Percentiles rank a stretch among this genome's conserved stretches.
Conservation (phyloP, 2,888 invertebrate species). For the Loripinus fragilis region DNA sequence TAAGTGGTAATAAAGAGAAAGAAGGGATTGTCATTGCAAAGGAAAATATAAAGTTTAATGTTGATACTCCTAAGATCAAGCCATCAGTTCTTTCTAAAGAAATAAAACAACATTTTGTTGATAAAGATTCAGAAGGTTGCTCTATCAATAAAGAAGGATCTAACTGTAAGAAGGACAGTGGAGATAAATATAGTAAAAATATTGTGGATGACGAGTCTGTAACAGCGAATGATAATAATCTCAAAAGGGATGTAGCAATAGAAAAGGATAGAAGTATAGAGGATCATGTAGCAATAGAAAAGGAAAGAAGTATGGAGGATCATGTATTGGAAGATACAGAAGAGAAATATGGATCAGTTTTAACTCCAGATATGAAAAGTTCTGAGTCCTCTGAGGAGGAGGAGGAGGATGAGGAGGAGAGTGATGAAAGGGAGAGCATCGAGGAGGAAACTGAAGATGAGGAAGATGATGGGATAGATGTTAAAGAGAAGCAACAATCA, state of each 20-base stretch:
- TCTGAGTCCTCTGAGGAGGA: not conserved
- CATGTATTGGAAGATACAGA: constrained; percentile 23
- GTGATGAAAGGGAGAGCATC: constrained; percentile 18
- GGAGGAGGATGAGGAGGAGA: constrained; percentile 16
- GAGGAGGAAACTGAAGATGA: constrained; percentile 9
- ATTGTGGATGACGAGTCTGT: not conserved
- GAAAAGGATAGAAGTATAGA: constrained; percentile 6
- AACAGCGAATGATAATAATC: not conserved
- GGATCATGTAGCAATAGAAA: constrained; percentile 2
- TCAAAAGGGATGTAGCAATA: not conserved
- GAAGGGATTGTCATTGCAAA: not conserved
- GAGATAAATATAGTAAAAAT: constrained; percentile 5
- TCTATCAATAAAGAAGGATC: not conserved
- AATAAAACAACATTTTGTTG: not conserved
- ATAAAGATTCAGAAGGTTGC: not conserved
- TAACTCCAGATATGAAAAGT: not conserved
- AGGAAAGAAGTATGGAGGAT: not conserved
- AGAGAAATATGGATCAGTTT: constrained; percentile 22
- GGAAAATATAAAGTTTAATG: not conserved
- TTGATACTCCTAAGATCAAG: not conserved
- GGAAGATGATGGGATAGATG: constrained; percentile 15
- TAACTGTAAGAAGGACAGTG: not conserved
- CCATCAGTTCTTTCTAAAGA: not conserved
- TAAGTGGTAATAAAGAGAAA: constrained; percentile 31
- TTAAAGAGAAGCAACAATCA: constrained; percentile 7